Conservation (phyloP, 2,113 vertebrate species). For the Microtus montanus region DNA sequence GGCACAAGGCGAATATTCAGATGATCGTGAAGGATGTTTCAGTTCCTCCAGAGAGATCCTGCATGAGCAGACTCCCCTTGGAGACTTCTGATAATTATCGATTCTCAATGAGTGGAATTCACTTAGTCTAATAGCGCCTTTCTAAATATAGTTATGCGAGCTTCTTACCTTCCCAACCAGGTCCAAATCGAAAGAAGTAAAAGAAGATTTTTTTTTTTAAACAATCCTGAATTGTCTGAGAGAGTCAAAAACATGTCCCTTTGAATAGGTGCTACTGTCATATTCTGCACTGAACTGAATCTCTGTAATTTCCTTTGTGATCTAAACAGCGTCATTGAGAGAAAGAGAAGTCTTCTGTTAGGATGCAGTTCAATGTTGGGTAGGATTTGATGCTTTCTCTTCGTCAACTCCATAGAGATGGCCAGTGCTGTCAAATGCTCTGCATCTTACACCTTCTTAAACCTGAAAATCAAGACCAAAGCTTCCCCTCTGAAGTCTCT, state of each 20-base stretch:
- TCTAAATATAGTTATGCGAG: constrained; percentile 63
- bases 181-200: neutral
- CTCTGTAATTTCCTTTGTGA: neutral
- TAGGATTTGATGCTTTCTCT: neutral
- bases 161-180: constrained; percentile 28
- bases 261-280: neutral
- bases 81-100: constrained; percentile 71
- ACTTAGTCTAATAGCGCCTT: constrained; percentile 30
- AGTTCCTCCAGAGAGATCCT: constrained; percentile 29
- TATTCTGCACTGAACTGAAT: neutral
- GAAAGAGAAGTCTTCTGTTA: neutral
- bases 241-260: neutral
- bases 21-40: constrained; percentile 36
- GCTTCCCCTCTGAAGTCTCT: constrained; percentile 46
- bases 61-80: constrained; percentile 42
- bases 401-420: neutral
- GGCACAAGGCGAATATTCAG: constrained; percentile 34
- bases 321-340: neutral
- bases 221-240: neutral
- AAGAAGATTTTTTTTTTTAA: neutral
- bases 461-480: constrained; percentile 43
- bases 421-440: neutral
- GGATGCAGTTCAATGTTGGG: neutral
- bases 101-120: constrained; percentile 56
- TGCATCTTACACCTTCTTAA: neutral